A percentile compares a stretch with the other conserved stretches of the same genome.
phyloP scores from a whole-genome alignment of 1,140 invertebrate genomes.

The Aphidius ervi region DNA sequence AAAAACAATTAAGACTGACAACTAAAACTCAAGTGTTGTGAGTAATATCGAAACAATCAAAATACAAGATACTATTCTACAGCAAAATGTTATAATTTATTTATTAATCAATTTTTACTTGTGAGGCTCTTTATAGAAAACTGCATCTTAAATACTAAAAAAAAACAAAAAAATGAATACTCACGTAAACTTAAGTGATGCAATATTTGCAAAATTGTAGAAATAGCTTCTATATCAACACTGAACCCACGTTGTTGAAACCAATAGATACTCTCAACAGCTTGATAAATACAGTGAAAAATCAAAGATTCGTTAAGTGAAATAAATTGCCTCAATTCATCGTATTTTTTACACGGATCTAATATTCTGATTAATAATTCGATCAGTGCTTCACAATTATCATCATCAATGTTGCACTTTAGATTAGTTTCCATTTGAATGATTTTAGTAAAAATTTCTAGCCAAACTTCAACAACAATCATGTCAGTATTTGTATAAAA shows the following conservation, averaged over 20 bases:
- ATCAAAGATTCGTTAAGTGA: constrained; percentile 24
- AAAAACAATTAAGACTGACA: no score
- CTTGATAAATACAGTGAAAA: constrained; percentile 27
- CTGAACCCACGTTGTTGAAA: constrained; percentile 29
- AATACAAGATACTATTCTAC: no score
- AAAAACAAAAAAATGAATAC: constrained; percentile 10
- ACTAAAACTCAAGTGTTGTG: no score
- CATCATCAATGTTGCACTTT: constrained; percentile 14
- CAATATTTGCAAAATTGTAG: constrained; percentile 27
- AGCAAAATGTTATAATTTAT: no score
- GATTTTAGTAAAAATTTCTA: constrained; percentile 27
- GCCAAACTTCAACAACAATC: constrained; percentile 33
- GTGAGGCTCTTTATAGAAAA: no score
- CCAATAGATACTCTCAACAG: constrained; percentile 28
- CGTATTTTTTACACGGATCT: constrained; percentile 24
- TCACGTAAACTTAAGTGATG: constrained; percentile 25
- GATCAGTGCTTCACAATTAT: constrained; percentile 26
- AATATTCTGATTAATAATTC: constrained; percentile 31
- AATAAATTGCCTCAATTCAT: constrained; percentile 24
- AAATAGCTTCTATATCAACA: constrained; percentile 21
- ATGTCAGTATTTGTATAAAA: constrained; percentile 25
- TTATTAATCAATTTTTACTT: no score
- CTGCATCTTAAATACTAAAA: no score
- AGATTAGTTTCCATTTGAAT: constrained; percentile 22
- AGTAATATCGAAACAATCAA: no score